Percentiles rank a stretch among this genome's conserved stretches.
These are phyloP conservation scores for Drepana falcataria DNA, from an alignment of 2,888 invertebrate genomes.

Conservation along the genomic window DNA sequence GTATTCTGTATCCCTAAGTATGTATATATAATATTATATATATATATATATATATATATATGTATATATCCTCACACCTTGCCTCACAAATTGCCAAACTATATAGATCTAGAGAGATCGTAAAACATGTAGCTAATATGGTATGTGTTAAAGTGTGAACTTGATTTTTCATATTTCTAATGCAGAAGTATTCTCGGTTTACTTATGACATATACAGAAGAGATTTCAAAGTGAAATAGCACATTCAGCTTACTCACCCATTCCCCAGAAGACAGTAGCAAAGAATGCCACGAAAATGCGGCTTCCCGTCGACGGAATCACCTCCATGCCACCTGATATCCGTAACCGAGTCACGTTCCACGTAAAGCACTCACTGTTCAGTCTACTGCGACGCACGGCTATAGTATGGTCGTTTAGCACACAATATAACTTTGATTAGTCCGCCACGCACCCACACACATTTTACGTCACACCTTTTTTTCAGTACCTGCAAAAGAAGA, in stretches of 20 bases:
- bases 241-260: slow-evolving; percentile 49
- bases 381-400: slow-evolving; percentile 11
- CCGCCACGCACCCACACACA: slow-evolving; percentile 51
- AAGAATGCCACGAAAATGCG: slow-evolving; percentile 71
- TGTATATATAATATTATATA: too few species aligned
- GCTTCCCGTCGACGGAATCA: slow-evolving; percentile 54
- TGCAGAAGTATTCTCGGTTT: too few species aligned
- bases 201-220: slow-evolving; percentile 1
- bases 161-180: too few species aligned
- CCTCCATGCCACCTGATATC: slow-evolving; percentile 61
- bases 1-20: too few species aligned
- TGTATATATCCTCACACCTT: too few species aligned
- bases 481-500: slow-evolving; percentile 41
- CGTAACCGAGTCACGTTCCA: slow-evolving; percentile 29
- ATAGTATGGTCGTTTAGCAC: slow-evolving; percentile 11
- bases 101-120: too few species aligned
- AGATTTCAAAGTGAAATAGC: background rate
- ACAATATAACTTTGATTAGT: slow-evolving; percentile 37
- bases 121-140: too few species aligned
- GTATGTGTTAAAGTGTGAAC: too few species aligned
- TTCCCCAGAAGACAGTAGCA: slow-evolving; percentile 68
- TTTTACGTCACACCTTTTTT: slow-evolving; percentile 33
- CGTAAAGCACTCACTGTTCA: slow-evolving; percentile 14
- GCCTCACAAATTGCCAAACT: too few species aligned
- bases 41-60: too few species aligned